Base-by-base conservation (phyloP, 2,888 invertebrate species). In the Nomada fucata region DNA sequence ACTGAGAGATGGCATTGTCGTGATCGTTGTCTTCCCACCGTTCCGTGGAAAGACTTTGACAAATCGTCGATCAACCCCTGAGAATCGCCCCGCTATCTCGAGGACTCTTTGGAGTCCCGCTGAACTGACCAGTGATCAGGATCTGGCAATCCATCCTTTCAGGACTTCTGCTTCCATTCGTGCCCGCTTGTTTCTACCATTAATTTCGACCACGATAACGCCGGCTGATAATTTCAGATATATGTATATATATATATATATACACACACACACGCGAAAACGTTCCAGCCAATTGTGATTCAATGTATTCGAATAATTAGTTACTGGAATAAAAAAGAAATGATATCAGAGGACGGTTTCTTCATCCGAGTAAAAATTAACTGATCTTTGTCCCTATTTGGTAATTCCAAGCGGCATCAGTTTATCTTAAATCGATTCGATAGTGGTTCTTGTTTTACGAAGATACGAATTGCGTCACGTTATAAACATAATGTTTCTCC, bases 1-100 rank as follows among this genome's bases (percentile, higher is more conserved):
- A 53, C 18, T 50, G 52, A 67, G 65, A 67, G 76, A 63, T 52
- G 69, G 69, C 79, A 82, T 85, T 85, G 82, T 88, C 77, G 76
- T 74, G 65, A 73, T 61, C 72, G 84, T 79, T 84, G 82, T 74
- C 65, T 65, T 68, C 61, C 67, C 65, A 75, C 78, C 44, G 79
- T 78, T 78, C 73, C 81, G 81, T 72, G 75, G 69, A 79, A 82
- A 83, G 92, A 93, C 93, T 92, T 93, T 93, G 92, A 93, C 92
- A 92, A 93, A 93, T 93, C 90, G 91, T 88, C 90, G 90, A 92
- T 92, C 90, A 88, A 89, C 88, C 86, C 87, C 80, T 80, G 81
- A 88, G 84, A 76, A 84, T 23, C 84, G 78, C 70, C 76, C 60
- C 75, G 83, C 86, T 86, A 84, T 89, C 89, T 89, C 82, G 82